These are phyloP conservation scores for Heteronetta atricapilla DNA, from an alignment of 2,113 vertebrate genomes.

Conservation along the genomic window DNA sequence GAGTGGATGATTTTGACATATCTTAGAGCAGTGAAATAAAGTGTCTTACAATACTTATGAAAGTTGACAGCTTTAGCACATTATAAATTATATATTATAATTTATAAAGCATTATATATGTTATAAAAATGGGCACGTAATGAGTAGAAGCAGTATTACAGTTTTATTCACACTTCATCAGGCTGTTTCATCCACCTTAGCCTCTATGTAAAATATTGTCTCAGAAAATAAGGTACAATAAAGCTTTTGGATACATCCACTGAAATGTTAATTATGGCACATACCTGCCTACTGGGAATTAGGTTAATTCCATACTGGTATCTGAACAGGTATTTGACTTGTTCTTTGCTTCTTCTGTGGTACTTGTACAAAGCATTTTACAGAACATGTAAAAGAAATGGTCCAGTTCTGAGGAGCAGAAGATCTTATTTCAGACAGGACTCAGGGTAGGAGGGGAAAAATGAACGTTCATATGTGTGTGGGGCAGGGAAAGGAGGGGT, in stretches of 20 bases:
- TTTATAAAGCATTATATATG: neutral
- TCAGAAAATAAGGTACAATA: neutral
- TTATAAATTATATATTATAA: neutral
- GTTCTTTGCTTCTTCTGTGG: neutral
- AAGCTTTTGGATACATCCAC: neutral
- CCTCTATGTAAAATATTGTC: neutral
- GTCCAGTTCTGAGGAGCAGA: neutral
- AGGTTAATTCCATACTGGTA: neutral
- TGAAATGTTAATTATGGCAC: neutral
- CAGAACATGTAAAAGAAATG: neutral
- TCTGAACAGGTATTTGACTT: neutral
- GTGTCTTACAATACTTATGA: neutral
- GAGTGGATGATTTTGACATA: neutral
- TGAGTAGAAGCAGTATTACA: neutral
- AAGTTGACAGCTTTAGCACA: neutral
- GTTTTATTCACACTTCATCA: neutral
- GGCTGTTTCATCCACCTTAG: neutral
- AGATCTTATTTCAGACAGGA: neutral
- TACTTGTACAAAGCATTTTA: neutral
- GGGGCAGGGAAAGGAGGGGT: neutral
- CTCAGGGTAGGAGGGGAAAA: neutral
- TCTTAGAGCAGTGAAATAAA: neutral
- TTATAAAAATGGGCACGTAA: neutral
- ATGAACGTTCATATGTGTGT: rapidly evolving
- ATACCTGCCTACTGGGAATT: neutral